Base-by-base conservation (phyloP, 2,797 vertebrate species). In the Hippocampus kuda region DNA sequence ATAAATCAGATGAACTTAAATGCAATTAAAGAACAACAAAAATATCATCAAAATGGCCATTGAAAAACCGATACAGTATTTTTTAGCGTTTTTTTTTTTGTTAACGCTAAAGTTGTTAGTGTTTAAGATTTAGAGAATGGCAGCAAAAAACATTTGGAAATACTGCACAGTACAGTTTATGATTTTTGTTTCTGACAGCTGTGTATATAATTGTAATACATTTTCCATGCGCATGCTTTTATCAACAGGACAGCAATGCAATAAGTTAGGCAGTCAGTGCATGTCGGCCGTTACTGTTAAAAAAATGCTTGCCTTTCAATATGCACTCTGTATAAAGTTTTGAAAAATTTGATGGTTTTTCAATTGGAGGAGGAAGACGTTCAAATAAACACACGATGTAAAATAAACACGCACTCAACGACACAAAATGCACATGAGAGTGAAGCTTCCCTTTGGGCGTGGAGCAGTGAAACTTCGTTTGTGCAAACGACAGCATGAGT, bases 391-490 rank as follows among this genome's bases (percentile, higher is more conserved):
- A 42, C 20, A 42, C 27, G 7, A 49, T 13, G 20, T 65, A 30
- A 66, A 49, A 51, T 30, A 27, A 26, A 49, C 24, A 16, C 20
- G 2, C 22, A 20, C 26, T 2, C 44, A 48, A 26, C 9, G 1
- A 24, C 1, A 49, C 26, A 24, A 5, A 24, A 48, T 4, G 24
- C 44, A 51, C 72, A 34, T 62, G 4, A n/a, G 26, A 74, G 44
- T 70, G 73, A 81, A 79, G 73, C 75, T 60, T 66, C 83, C 72
- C 22, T 69, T 75, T 85, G 86, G 86, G 79, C 77, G 82, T 65
- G 59, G 82, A 76, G 77, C 75, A 81, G 88, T 89, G 88, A 87
- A 89, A 81, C 57, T 63, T 68, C 68, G 75, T 66, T 73, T 78
- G 57, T 79, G 67, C 67, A 68, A 68, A 16, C 51, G 44, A 66